phyloP scores from a whole-genome alignment of 2,797 vertebrate species.

The Epinephelus malabaricus region DNA sequence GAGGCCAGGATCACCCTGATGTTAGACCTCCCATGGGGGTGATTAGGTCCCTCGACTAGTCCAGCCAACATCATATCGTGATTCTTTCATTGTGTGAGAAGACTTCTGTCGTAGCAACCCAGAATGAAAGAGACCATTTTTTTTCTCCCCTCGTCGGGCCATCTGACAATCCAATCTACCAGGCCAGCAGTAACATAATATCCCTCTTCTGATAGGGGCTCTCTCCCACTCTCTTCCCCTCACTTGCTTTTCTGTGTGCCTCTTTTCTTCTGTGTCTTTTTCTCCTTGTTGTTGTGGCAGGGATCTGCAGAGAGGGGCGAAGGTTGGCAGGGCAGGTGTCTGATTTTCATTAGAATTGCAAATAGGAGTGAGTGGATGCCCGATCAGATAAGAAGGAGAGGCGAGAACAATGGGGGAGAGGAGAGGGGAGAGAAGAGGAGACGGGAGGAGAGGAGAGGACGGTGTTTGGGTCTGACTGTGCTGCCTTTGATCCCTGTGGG shows the following conservation, averaged over 20 bases:
- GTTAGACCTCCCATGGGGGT: slow-evolving; percentile 76
- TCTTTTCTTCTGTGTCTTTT: slow-evolving; percentile 70
- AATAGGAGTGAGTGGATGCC: slow-evolving; percentile 88
- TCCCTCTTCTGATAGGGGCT: slow-evolving; percentile 81
- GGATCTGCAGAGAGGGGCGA: slow-evolving; percentile 82
- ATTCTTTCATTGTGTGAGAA: slow-evolving; percentile 84
- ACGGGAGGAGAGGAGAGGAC: slow-evolving; percentile 39
- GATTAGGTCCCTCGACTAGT: slow-evolving; percentile 72
- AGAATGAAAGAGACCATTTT: slow-evolving; percentile 88
- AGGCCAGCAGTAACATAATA: slow-evolving; percentile 86
- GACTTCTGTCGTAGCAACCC: slow-evolving; percentile 80
- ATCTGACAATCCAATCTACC: slow-evolving; percentile 88
- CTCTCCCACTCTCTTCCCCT: slow-evolving; percentile 65
- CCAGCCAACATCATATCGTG: slow-evolving; percentile 76
- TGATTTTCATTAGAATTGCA: slow-evolving; percentile 97
- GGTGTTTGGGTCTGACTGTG: slow-evolving; percentile 68
- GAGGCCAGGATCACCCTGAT: slow-evolving; percentile 48
- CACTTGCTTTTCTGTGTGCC: slow-evolving; percentile 56
- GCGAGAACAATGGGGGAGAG: slow-evolving; percentile 61
- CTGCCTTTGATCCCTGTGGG: slow-evolving; percentile 64
- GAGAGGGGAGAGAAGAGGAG: slow-evolving; percentile 28
- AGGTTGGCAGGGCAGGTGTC: slow-evolving; percentile 92
- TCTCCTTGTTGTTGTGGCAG: slow-evolving; percentile 74
- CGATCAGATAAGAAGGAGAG: slow-evolving; percentile 88
- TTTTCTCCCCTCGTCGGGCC: slow-evolving; percentile 77